A percentile compares a stretch with the other conserved stretches of the same genome.
These are phyloP conservation scores for Paracentrotus lividus DNA, from an alignment of 53 echinoderm and acorn worm species.

Conservation along the genomic window DNA sequence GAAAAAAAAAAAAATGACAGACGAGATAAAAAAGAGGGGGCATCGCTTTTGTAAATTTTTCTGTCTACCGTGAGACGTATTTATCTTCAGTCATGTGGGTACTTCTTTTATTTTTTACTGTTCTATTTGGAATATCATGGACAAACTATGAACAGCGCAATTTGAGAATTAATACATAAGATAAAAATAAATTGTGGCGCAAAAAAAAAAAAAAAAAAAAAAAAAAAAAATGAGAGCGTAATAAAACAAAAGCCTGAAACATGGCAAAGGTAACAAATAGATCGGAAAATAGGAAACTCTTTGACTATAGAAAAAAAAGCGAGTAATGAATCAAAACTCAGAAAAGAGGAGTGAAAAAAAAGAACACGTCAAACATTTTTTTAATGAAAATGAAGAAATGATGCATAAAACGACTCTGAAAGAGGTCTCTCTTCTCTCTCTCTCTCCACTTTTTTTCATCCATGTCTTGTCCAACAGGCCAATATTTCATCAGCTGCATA, in stretches of 20 bases:
- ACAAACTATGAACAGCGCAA: no score
- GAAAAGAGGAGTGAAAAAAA: not conserved
- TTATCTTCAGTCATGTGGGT: no score
- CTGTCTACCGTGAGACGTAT: no score
- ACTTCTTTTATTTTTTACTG: no score
- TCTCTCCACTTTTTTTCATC: not conserved
- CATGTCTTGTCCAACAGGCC: not conserved
- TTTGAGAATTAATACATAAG: no score
- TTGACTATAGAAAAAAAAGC: not conserved
- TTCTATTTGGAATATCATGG: no score
- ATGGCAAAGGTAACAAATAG: not conserved
- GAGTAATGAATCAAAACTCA: not conserved
- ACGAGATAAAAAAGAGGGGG: no score
- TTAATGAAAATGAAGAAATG: slow-evolving; percentile 4
- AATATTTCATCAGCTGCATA: slow-evolving; percentile 7
- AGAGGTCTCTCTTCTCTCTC: not conserved
- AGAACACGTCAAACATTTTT: slow-evolving; percentile 23
- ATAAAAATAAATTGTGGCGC: no score
- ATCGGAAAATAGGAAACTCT: not conserved
- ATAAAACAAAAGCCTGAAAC: not conserved
- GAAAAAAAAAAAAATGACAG: no score
- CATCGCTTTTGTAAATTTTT: no score
- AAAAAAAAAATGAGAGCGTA: not conserved
- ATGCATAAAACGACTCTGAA: not conserved
- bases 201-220: no score